Conservation (phyloP, 2,888 invertebrate species). For the Ophion costatus region DNA sequence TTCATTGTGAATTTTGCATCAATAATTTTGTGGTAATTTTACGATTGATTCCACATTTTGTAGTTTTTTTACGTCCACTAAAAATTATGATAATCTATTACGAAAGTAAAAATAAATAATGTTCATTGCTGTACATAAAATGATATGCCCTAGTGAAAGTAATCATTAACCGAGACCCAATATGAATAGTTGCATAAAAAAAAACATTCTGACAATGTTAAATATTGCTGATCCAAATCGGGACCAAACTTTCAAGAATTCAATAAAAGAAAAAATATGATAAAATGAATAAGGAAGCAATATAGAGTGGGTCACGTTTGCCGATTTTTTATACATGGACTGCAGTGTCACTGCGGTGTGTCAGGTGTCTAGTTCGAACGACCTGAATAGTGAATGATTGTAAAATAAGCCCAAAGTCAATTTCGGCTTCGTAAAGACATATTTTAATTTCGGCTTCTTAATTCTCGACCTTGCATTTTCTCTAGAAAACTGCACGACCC, state of each 20-base stretch:
- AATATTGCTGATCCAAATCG: neutral
- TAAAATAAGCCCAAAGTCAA: conserved; percentile 21
- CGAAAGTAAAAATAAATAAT: no score
- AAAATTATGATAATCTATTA: neutral
- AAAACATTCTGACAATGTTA: neutral
- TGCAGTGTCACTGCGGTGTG: conserved; percentile 42
- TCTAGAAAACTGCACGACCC: neutral
- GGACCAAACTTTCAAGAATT: conserved; percentile 3
- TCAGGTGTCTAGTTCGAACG: conserved; percentile 37
- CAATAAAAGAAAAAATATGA: conserved; percentile 7
- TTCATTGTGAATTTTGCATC: no score
- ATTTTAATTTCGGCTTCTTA: neutral
- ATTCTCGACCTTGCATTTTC: neutral
- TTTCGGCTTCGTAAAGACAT: neutral
- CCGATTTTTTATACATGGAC: conserved; percentile 10
- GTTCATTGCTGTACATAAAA: no score
- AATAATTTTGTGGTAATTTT: neutral
- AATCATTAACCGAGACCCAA: no score
- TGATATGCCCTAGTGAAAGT: no score
- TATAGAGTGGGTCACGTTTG: conserved; percentile 45
- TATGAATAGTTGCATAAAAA: neutral
- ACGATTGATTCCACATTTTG: neutral
- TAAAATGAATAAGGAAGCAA: conserved; percentile 31
- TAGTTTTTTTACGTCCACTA: neutral
- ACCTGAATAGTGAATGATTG: conserved; percentile 37